A percentile compares a stretch with the other conserved stretches of the same genome.
These are phyloP conservation scores for Platorchestia sp. DNA, from an alignment of 1,140 invertebrate genomes.

Conservation along the genomic window DNA sequence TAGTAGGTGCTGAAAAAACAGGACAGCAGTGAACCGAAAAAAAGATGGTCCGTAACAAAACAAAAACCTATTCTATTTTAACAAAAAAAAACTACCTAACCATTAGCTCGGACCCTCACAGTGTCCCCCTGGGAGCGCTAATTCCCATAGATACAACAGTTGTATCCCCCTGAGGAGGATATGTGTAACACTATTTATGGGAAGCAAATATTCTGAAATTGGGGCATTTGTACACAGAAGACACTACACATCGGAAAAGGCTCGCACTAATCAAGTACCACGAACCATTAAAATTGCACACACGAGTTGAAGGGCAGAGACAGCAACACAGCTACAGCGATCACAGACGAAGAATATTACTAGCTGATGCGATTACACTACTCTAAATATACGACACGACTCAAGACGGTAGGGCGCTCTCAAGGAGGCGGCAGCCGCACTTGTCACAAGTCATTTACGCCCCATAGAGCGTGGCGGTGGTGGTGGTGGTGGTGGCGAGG, in stretches of 20 bases:
- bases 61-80: no score
- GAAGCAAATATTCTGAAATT: not conserved
- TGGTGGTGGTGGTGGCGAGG: not conserved
- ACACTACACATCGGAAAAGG: not conserved
- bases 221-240: not conserved
- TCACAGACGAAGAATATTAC: not conserved
- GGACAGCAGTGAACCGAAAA: no score
- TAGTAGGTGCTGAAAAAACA: no score
- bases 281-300: not conserved
- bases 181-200: not conserved
- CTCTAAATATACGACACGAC: not conserved
- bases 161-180: no score
- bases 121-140: not conserved
- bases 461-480: not conserved
- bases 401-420: not conserved
- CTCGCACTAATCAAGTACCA: no score
- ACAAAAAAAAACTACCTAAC: not conserved
- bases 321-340: not conserved
- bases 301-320: not conserved
- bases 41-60: no score
- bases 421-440: not conserved
- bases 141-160: not conserved
- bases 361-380: not conserved
- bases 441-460: not conserved
- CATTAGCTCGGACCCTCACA: not conserved